Base-by-base conservation (phyloP, 2,888 invertebrate genomes). In the Cataglyphis livida region DNA sequence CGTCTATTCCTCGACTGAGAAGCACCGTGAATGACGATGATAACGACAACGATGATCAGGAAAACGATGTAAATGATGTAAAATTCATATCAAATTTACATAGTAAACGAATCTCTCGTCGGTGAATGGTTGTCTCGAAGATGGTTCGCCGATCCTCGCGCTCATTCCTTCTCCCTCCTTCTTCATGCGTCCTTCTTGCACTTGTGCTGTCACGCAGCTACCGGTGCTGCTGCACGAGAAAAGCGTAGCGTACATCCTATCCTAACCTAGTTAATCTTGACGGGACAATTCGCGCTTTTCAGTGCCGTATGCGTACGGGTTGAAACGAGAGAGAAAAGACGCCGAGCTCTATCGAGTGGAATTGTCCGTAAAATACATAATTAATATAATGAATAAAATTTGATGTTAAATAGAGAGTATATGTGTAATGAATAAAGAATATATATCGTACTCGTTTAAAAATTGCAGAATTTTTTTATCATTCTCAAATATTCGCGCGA, bases 231-330 rank as follows among this genome's bases (percentile, higher is more conserved):
- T 59, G 35, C 18, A 70, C 32, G 32, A 44, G 38, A 54, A 7
- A 32, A 35, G 35, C 35, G 6, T 35, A n/a, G 12, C 5, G 7
- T 21, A 59, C 12, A 28, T 25, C 35, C 41, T 70, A 32, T 68
- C 81, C 87, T 89, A 89, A 89, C 88, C 89, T 88, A 85, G 87
- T 85, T 88, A 84, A 85, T 18, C 66, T 59, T 76, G 25, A 65
- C 61, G 28, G 18, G 35, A 59, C 28, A 25, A n/a, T 79, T 51
- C 54, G 66, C 35, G 68, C 64, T 15, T 78, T 12, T 38, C 62
- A 75, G 64, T 48, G 28, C 28, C 44, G 78, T 59, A 25, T 3
- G 9, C 28, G 10, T 15, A 38, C n/a, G 4, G n/a, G 28, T 28
- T 3, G 4, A 62, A 6, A 15, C 12, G 18, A 0, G n/a, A 7